Conservation (phyloP, 2,797 vertebrate species). For the Silurus aristotelis region DNA sequence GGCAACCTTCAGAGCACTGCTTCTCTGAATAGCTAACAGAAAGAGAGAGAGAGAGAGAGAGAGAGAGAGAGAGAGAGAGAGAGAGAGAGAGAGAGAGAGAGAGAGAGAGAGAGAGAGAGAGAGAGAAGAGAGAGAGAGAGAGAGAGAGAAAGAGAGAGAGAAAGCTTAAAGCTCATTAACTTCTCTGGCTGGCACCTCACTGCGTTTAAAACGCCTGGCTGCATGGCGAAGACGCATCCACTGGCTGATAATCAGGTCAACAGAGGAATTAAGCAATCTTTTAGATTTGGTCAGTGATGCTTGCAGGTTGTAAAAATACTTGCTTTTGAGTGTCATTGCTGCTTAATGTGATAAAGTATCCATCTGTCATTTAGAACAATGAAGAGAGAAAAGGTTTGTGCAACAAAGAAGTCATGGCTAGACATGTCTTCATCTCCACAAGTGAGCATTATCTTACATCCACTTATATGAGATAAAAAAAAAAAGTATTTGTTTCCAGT, state of each 20-base stretch:
- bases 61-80: slow-evolving; percentile 46
- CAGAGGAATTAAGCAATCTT: slow-evolving; percentile 78
- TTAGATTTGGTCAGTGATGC: slow-evolving; percentile 82
- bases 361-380: slow-evolving; percentile 76
- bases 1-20: slow-evolving; percentile 63
- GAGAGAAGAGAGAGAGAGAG: slow-evolving; percentile 44
- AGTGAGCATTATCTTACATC: slow-evolving; percentile 25
- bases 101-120: slow-evolving; percentile 29
- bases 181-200: slow-evolving; percentile 76
- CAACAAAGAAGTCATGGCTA: slow-evolving; percentile 49
- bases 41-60: neutral
- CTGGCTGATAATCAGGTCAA: slow-evolving; percentile 80
- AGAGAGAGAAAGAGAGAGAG: slow-evolving; percentile 28
- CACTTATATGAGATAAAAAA: slow-evolving; percentile 9
- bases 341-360: slow-evolving; percentile 74
- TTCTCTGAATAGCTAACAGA: slow-evolving; percentile 58
- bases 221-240: slow-evolving; percentile 78
- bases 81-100: slow-evolving; percentile 38
- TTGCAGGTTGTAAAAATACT: slow-evolving; percentile 81
- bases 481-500: neutral
- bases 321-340: slow-evolving; percentile 77
- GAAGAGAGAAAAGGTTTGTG: slow-evolving; percentile 48
- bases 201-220: slow-evolving; percentile 78
- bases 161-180: slow-evolving; percentile 83
- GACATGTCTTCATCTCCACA: slow-evolving; percentile 44